Evolutionary conservation across 2,888 invertebrate genomes (phyloP), one percentile per base, ranked within the genome.

Genomic region (Hanleya hanleyi): DNA sequence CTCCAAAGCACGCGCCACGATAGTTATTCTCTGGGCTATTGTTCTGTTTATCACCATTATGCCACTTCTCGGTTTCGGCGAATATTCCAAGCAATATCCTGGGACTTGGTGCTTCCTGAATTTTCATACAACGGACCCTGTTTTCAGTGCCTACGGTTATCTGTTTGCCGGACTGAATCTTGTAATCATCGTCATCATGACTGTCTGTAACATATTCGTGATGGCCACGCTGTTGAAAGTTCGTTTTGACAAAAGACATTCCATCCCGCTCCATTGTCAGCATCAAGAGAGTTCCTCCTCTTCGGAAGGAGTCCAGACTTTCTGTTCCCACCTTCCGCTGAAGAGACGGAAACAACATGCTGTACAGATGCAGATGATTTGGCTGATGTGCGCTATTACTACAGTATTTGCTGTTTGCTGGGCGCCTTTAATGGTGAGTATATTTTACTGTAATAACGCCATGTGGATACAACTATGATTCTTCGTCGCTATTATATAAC

Each of bases 21-120:
- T 89, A n/a, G 75, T 84, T 7, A 64, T 68, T 0, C 35, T 86
- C 33, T 90, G 88, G 87, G 75, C 82, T 5, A 76, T 82, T 49
- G 84, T 85, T 5, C 70, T 87, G 15, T 51, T 83, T 33, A 84
- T 88, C 68, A 85, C 88, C 37, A 77, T 86, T 32, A 69, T 89
- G 67, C 90, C 90, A 6, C 73, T 90, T 51, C 82, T 89, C 65
- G 89, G 89, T 1, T 83, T 89, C 62, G 90, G 90, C 3, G 77
- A 82, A 47, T 89, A 84, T 78, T 84, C 81, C 32, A 74, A 83
- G 32, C 90, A 90, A 78, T 90, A 88, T 75, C 90, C 90, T 0
- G 83, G 86, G 4, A 90, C 90, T 3, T 90, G 90, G 90, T 90
- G 90, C 76, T 90, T 87, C 74, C 80, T 90, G 15, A 87, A 90